A percentile compares a stretch with the other conserved stretches of the same genome.
Evolutionary conservation across 1,140 invertebrate genomes (phyloP).

Genomic region (Lineus longissimus): DNA sequence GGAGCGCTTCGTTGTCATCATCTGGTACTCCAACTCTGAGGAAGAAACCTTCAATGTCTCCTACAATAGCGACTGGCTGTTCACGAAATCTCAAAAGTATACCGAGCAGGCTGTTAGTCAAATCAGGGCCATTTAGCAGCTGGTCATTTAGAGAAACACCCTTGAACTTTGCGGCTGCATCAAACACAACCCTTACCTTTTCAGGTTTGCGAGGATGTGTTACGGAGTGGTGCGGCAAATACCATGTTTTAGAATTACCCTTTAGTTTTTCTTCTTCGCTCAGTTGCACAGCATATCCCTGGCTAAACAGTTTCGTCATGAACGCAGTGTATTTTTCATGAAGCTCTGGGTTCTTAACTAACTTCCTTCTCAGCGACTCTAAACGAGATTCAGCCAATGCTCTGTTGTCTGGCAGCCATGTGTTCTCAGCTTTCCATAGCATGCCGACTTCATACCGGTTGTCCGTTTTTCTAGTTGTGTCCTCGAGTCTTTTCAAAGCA

Average conservation of each 20-base stretch:
- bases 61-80: slow-evolving; percentile 23
- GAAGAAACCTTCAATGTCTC: slow-evolving; percentile 26
- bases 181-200: slow-evolving; percentile 26
- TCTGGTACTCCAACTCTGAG: slow-evolving; percentile 18
- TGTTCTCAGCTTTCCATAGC: background rate
- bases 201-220: slow-evolving; percentile 22
- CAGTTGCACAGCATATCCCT: background rate
- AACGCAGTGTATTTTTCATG: background rate
- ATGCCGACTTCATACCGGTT: background rate
- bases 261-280: background rate
- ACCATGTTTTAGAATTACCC: slow-evolving; percentile 6
- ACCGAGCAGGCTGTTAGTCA: slow-evolving; percentile 38
- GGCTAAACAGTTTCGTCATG: background rate
- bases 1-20: slow-evolving; percentile 12
- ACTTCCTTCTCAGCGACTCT: background rate
- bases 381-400: background rate
- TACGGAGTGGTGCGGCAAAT: slow-evolving; percentile 26
- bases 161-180: slow-evolving; percentile 18
- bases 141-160: slow-evolving; percentile 32
- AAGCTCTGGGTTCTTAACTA: background rate
- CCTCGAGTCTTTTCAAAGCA: background rate
- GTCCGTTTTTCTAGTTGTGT: background rate
- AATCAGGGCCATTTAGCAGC: slow-evolving; percentile 36
- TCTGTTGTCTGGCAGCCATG: background rate
- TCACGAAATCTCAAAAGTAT: slow-evolving; percentile 29